These are phyloP conservation scores for Dendrocincla tyrannina DNA, from an alignment of 2,797 vertebrate genomes.

Conservation along the genomic window DNA sequence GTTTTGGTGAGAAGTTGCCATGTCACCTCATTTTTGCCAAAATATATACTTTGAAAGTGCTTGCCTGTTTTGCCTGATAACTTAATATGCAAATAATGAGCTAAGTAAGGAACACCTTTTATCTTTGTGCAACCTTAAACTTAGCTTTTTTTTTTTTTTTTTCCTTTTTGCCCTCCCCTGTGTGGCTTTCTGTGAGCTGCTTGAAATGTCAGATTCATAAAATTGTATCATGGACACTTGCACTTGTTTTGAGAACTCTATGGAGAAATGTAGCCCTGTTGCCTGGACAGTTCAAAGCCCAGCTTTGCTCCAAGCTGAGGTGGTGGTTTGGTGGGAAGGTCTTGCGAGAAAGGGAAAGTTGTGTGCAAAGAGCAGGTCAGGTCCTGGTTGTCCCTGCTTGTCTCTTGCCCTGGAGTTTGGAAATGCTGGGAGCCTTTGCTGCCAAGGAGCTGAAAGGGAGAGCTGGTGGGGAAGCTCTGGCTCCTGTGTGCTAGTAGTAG, in stretches of 20 bases:
- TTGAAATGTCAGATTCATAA: not conserved
- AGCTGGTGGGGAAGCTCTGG: not conserved
- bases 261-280: not conserved
- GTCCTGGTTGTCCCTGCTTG: not conserved
- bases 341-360: not conserved
- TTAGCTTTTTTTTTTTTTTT: not conserved
- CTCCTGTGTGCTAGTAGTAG: not conserved
- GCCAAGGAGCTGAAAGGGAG: too few species aligned
- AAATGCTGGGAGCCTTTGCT: not conserved
- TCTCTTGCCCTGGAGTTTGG: fast-evolving
- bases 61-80: not conserved
- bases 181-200: not conserved
- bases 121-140: not conserved
- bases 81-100: not conserved
- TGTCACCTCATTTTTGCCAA: not conserved
- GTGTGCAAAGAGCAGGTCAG: not conserved
- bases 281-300: not conserved
- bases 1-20: not conserved
- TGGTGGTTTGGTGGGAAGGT: not conserved
- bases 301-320: not conserved
- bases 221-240: not conserved
- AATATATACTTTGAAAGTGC: not conserved
- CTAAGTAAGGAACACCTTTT: not conserved
- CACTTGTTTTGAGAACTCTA: not conserved
- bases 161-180: too few species aligned